Evolutionary conservation across 1,140 invertebrate genomes (phyloP).

Genomic region (Caerostris darwini): DNA sequence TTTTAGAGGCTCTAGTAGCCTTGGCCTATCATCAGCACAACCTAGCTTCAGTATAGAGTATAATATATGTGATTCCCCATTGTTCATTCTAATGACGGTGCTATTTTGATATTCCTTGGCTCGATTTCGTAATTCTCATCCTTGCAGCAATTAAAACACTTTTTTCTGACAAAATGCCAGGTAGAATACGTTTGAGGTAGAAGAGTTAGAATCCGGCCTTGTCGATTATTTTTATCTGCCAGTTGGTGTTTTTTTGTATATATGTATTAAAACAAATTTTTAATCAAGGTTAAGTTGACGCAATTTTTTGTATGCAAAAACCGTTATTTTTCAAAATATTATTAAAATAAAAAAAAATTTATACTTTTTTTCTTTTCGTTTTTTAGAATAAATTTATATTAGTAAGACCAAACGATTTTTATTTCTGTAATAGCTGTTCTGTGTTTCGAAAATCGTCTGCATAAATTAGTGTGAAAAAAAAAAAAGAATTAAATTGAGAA

Average conservation of each 20-base stretch:
- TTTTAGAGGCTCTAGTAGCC: conserved; percentile 35
- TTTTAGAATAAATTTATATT: too few relatives aligned
- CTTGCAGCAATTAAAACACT: conserved; percentile 58
- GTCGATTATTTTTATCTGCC: conserved; percentile 43
- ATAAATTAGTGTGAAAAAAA: too few relatives aligned
- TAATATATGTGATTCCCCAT: conserved; percentile 52
- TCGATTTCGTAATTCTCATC: conserved; percentile 52
- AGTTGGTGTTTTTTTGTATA: not conserved
- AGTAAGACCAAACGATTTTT: too few relatives aligned
- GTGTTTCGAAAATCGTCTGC: too few relatives aligned
- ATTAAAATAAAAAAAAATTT: too few relatives aligned
- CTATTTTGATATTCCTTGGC: conserved; percentile 68
- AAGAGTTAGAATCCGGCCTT: conserved; percentile 57
- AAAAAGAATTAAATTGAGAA: too few relatives aligned
- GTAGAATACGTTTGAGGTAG: conserved; percentile 3
- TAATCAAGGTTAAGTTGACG: too few relatives aligned
- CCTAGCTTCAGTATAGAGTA: conserved; percentile 43
- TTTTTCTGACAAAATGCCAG: conserved; percentile 57
- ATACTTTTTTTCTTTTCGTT: too few relatives aligned
- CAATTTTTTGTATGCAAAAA: too few relatives aligned
- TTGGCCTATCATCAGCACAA: conserved; percentile 24
- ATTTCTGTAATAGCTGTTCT: too few relatives aligned
- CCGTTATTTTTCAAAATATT: too few relatives aligned
- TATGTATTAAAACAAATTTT: too few relatives aligned
- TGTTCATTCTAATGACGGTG: conserved; percentile 53